Evolutionary conservation across 2,888 invertebrate genomes (phyloP), one percentile per base, ranked within the genome.

Genomic region (Drosophila pullipes): DNA sequence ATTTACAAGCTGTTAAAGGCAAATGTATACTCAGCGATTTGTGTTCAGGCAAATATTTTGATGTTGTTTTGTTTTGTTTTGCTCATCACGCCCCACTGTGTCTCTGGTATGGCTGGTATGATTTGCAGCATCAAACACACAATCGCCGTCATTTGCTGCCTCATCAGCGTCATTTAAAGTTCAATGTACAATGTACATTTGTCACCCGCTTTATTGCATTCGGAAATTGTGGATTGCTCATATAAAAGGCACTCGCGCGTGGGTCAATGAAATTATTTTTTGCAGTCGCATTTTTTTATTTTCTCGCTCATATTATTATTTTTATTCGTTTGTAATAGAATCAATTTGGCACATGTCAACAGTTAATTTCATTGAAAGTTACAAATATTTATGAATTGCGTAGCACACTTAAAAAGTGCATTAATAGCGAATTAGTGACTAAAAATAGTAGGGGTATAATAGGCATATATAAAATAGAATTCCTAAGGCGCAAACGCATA

Each of bases 161-260:
- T 76, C 73, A 53, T 69, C 68, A 31, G 47, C 78, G 64, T 72
- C 78, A 78, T 69, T 78, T 69, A 50, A 77, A 76, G 85, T 88
- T 85, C 89, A 85, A 88, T 73, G 85, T 83, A 85, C 85, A 85
- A 25, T 25, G 47, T 9, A 22, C 16, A 47, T 75, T 78, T 81
- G 80, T 87, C 82, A 76, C 68, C 68, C 81, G 74, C 74, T 85
- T 83, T 81, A 85, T 88, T 85, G 79, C 75, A 58, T 82, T 88
- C 84, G 86, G 86, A 85, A 89, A 83, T 86, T 86, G 80, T 72
- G 86, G 80, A 86, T 85, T 86, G 85, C 75, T 85, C 84, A 89
- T 76, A 76, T 74, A 35, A 62, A 68, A 72, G 63, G 67, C 70
- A 69, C 67, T 74, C 69, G 65, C 67, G 55, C 63, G 63, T 84